Evolutionary conservation across 2,888 invertebrate genomes (phyloP).

Genomic region (Caenorhabditis sp.): DNA sequence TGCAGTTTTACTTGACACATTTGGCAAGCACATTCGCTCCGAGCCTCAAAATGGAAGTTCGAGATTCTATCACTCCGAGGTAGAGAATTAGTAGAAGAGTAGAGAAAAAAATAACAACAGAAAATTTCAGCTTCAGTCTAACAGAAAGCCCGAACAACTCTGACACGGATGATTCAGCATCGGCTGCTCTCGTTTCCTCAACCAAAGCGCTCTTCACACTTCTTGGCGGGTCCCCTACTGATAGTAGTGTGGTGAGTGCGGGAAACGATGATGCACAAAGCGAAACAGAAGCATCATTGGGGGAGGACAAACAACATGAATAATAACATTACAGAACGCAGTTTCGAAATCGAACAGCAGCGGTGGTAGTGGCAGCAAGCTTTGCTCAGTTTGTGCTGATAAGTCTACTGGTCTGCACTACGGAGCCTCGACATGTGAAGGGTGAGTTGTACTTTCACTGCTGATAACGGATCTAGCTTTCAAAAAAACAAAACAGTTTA

Average conservation of each 20-base stretch:
- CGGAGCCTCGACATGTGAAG: constrained; percentile 99
- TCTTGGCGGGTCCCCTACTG: constrained; percentile 10
- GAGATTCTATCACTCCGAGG: constrained; percentile 26
- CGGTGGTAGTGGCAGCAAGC: constrained; percentile 7
- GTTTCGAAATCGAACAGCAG: constrained; percentile 20
- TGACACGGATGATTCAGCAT: constrained; percentile 30
- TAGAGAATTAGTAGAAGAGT: neutral
- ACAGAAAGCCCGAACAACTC: constrained; percentile 23
- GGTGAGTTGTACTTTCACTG: constrained; percentile 86
- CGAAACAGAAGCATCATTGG: neutral
- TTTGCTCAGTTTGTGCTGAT: constrained; percentile 97
- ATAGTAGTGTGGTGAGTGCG: constrained; percentile 25
- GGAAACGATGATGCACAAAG: constrained; percentile 26
- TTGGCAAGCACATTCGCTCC: constrained; percentile 25
- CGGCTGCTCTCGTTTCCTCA: constrained; percentile 17
- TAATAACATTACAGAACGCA: constrained; percentile 36
- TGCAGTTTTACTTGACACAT: constrained; percentile 47
- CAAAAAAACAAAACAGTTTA: constrained; percentile 1
- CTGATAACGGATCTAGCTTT: neutral
- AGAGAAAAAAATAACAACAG: too few relatives aligned
- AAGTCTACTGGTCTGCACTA: constrained; percentile 98
- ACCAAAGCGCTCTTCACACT: constrained; percentile 14
- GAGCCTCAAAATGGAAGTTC: neutral
- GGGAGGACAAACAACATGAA: neutral
- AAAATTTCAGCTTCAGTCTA: constrained; percentile 21